Percentiles rank a stretch among this genome's conserved stretches.
Evolutionary conservation across 2,888 invertebrate genomes (phyloP).

Genomic region (Brenthis ino): DNA sequence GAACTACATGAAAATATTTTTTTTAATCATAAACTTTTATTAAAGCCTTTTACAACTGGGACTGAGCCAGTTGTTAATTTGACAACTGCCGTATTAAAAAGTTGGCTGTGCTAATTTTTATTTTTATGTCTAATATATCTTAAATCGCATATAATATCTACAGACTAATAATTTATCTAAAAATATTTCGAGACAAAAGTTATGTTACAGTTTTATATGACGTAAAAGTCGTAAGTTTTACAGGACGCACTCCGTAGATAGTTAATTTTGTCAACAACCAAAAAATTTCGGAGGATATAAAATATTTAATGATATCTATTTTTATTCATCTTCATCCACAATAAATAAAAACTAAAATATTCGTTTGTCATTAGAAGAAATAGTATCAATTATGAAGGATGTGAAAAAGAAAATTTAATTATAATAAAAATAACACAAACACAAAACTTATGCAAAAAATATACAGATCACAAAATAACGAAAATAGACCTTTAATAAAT

Average conservation of each 20-base stretch:
- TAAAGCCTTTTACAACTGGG: conserved; percentile 15
- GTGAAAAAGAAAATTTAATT: too few species aligned
- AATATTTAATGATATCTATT: conserved; percentile 6
- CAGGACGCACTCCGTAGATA: background rate
- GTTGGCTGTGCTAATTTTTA: conserved; percentile 4
- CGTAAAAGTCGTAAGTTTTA: conserved; percentile 23
- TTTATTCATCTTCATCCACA: background rate
- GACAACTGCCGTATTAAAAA: conserved; percentile 13
- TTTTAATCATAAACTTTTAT: conserved; percentile 18
- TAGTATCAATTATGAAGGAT: too few species aligned
- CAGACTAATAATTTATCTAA: background rate
- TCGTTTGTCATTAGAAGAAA: too few species aligned
- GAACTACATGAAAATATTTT: conserved; percentile 1
- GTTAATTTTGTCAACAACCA: conserved; percentile 26
- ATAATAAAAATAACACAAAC: too few species aligned
- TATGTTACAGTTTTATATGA: background rate
- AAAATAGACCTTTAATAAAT: too few species aligned
- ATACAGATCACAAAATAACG: too few species aligned
- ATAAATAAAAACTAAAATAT: background rate
- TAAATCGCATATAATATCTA: background rate
- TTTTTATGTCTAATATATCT: conserved; percentile 2
- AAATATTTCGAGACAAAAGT: background rate
- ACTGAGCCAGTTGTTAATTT: conserved; percentile 13
- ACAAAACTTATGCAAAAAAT: too few species aligned
- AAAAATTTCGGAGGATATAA: conserved; percentile 7